Conservation (phyloP, 2,888 invertebrate genomes). For the Timema cristinae region DNA sequence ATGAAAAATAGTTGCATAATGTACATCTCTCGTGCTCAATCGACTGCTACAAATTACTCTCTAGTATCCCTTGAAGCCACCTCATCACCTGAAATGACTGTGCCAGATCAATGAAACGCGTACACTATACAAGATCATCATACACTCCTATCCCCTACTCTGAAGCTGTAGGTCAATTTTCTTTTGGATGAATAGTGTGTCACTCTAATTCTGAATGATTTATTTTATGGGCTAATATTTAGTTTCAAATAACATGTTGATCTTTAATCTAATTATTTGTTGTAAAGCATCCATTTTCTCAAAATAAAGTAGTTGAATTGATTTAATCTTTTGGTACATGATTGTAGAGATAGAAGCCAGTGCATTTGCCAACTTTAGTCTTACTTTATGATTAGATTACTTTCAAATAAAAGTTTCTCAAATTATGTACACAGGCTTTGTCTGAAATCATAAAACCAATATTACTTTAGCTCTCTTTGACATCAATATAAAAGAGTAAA, state of each 20-base stretch:
- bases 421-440: background rate
- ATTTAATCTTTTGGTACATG: background rate
- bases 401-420: background rate
- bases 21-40: background rate
- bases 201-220: too few relatives aligned
- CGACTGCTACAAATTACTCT: background rate
- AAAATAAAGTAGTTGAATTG: background rate
- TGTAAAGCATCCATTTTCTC: too few relatives aligned
- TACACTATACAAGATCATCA: background rate
- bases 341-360: background rate
- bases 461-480: too few relatives aligned
- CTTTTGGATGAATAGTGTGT: too few relatives aligned
- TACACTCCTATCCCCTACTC: too few relatives aligned
- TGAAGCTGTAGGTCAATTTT: too few relatives aligned
- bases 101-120: background rate
- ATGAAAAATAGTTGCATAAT: background rate
- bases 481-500: too few relatives aligned
- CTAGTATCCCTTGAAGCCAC: conserved; percentile 1
- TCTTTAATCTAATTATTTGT: too few relatives aligned
- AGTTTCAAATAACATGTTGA: too few relatives aligned
- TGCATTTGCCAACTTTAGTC: background rate
- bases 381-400: background rate
- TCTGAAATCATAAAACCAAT: background rate
- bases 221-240: too few relatives aligned
- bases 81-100: conserved; percentile 3